phyloP scores from a whole-genome alignment of 2,797 vertebrate genomes.

The Somateria mollissima region DNA sequence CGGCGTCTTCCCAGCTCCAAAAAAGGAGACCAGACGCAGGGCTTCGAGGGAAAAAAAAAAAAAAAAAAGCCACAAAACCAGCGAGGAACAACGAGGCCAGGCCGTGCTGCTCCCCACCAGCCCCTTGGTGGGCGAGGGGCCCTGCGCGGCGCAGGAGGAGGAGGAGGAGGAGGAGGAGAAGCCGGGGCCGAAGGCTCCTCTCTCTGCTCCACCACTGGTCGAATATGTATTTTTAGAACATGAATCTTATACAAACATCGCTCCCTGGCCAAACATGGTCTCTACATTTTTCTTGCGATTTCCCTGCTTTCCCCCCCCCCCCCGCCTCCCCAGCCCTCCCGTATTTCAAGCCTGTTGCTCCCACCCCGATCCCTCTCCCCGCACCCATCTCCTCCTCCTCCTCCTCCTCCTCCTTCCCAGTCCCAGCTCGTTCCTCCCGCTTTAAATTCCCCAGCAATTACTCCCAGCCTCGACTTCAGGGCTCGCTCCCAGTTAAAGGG shows the following conservation, averaged over 20 bases:
- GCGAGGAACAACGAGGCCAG: rapidly evolving
- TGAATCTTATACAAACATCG: slow-evolving; percentile 61
- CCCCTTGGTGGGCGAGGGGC: neutral
- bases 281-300: slow-evolving; percentile 11
- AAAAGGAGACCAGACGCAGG: neutral
- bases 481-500: slow-evolving; percentile 48
- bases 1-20: neutral
- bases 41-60: too few relatives aligned
- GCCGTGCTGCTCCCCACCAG: neutral
- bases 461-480: neutral
- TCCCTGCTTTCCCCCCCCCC: neutral
- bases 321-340: neutral
- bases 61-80: neutral
- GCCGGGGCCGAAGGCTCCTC: neutral
- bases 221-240: slow-evolving; percentile 64
- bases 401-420: neutral
- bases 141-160: neutral
- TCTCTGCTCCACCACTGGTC: neutral
- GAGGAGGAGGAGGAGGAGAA: neutral
- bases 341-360: neutral
- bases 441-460: slow-evolving; percentile 64
- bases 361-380: neutral
- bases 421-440: neutral
- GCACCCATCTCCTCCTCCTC: neutral
- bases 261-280: slow-evolving; percentile 66